Base-by-base conservation (phyloP, 2,113 vertebrate genomes). In the Bufo bufo region DNA sequence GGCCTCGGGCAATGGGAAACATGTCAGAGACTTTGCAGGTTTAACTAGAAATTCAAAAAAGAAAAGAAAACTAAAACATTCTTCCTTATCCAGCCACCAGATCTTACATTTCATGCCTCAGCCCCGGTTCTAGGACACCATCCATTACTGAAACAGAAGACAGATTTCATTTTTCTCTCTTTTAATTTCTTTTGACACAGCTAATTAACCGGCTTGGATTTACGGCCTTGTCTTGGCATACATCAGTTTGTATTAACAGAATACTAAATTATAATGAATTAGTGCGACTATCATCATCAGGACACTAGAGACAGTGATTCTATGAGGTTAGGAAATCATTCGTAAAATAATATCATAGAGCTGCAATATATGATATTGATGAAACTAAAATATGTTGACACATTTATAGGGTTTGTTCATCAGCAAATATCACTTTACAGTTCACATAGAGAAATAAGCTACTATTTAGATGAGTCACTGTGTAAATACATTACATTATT, bases 111-210 rank as follows among this genome's bases (percentile, higher is more conserved):
- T 20, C 17, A 33, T 10, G 69, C 63, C 79, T 72, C 56, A 6
- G 49, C 63, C 56, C 23, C 17, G 9, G 79, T 72, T 82, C 59
- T 50, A 47, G 52, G 59, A 58, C 82, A 50, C 50, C 63, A 23
- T 58, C 23, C 65, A 79, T 81, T 72, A 19, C 61, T 33, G 33
- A 71, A 75, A 75, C 72, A 72, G 49, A 59, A 85, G 72, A 77
- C 71, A 85, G 33, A 61, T 77, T 85, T 85, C 84, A 77, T 81
- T 87, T 87, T 49, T 50, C 75, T 69, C 49, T 69, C 33, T 59
- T 79, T 59, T 72, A 87, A 87, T 82, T 63, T 43, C 58, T 87
- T 69, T 59, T 87, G 79, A 87, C 79, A 82, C 79, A 87, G 43
- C 86, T 82, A 82, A 82, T 87, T 82, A 87, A 82, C 45, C 58